Evolutionary conservation across 1,140 invertebrate genomes (phyloP).

Genomic region (Chelonus insularis): DNA sequence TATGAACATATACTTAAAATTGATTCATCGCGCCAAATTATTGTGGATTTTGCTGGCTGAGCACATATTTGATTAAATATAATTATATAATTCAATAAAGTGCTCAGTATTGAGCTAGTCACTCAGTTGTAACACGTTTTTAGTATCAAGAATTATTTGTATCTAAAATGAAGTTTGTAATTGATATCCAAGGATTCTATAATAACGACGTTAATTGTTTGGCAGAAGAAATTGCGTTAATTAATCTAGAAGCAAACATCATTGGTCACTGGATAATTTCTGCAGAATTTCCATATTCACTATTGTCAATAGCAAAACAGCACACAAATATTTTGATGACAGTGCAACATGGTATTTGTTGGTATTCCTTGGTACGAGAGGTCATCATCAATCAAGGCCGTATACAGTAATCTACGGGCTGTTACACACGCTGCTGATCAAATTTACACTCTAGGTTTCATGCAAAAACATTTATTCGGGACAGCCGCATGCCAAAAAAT

Average conservation of each 20-base stretch:
- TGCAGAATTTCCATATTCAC: background rate
- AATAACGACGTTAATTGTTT: background rate
- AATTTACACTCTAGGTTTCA: too few relatives aligned
- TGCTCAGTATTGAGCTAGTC: too few relatives aligned
- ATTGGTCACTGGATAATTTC: background rate
- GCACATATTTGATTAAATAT: too few relatives aligned
- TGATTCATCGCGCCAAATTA: slow-evolving; percentile 18
- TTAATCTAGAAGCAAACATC: background rate
- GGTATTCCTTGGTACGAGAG: slow-evolving; percentile 1
- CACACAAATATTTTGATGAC: background rate
- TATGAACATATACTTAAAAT: slow-evolving; percentile 20
- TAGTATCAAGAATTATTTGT: too few relatives aligned
- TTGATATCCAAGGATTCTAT: slow-evolving; percentile 6
- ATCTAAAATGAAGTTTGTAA: background rate
- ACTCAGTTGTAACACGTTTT: too few relatives aligned
- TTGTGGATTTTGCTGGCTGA: slow-evolving; percentile 15
- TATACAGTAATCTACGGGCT: background rate
- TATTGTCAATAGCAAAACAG: background rate
- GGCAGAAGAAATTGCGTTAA: slow-evolving; percentile 16
- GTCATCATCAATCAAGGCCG: background rate
- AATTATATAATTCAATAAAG: too few relatives aligned
- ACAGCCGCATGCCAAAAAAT: too few relatives aligned
- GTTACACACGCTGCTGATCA: too few relatives aligned
- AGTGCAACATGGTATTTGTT: background rate
- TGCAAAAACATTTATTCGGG: too few relatives aligned